These are phyloP conservation scores for Lanius collurio DNA, from an alignment of 2,113 vertebrate genomes.

Conservation along the genomic window DNA sequence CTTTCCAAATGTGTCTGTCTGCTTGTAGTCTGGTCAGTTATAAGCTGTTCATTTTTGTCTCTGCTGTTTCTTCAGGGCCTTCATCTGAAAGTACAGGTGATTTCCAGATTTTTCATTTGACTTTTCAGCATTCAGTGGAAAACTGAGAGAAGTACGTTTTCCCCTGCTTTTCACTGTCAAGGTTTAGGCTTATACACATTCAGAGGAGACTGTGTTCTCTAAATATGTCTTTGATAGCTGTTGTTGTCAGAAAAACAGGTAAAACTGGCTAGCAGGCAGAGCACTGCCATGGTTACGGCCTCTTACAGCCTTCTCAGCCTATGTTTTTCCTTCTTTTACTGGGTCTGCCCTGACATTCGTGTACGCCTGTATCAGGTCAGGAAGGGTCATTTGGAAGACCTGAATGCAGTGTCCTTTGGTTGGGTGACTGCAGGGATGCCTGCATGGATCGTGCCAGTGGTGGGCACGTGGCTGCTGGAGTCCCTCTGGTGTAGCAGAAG, in stretches of 20 bases:
- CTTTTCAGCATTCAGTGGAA: background rate
- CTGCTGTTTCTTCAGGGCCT: background rate
- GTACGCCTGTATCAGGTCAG: background rate
- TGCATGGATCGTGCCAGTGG: fast-evolving
- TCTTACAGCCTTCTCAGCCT: background rate
- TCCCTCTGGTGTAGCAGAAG: background rate
- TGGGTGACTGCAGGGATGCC: background rate
- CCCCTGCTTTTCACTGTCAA: background rate
- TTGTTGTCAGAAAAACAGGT: background rate
- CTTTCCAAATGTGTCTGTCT: background rate
- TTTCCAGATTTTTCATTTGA: background rate
- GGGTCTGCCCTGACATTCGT: background rate
- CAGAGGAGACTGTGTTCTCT: background rate
- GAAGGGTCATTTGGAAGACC: background rate
- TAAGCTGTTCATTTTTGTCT: background rate
- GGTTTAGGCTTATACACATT: background rate
- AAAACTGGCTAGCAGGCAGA: background rate
- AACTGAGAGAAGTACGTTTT: background rate
- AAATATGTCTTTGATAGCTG: background rate
- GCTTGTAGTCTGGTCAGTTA: background rate
- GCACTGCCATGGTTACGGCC: background rate
- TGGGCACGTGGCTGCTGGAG: background rate
- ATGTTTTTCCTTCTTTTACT: background rate
- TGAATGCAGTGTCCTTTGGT: background rate
- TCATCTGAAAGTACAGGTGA: background rate